Base-by-base conservation (phyloP, 2,797 vertebrate species). In the Spheniscus humboldti region DNA sequence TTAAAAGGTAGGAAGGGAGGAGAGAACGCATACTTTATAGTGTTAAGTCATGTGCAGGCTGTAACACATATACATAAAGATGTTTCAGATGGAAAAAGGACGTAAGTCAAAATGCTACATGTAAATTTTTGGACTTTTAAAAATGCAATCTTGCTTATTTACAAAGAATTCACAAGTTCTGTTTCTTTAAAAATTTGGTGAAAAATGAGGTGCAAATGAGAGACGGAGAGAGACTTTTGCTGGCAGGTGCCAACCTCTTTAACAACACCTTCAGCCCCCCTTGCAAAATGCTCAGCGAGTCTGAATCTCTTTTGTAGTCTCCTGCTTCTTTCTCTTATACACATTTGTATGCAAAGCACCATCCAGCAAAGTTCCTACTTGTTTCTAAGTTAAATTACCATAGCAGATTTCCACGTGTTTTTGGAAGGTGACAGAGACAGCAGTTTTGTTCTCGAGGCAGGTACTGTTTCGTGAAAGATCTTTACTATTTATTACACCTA, bases 401-500 rank as follows among this genome's bases (percentile, higher is more conserved):
- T 8, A 67, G 91, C 82, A 91, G 68, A 25, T 83, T 81, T 90
- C 91, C 59, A 10, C 2, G 16, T 85, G 87, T 20, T 85, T 73
- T 66, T 27, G 78, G 78, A 80, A 80, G 64, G 78, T 89, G 87
- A 22, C 52, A 52, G 67, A 85, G 63, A 18, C 71, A 89, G 71
- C 33, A 33, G 33, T 11, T 94, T 59, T 92, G 62, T 77, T 95
- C 76, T 90, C 1, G 5, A 91, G 64, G 94, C 90, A 83, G 91
- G 53, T 64, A 60, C 68, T 60, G 33, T 27, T 94, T 93, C 0
- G 0, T 83, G 79, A n/a, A 56, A 83, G 39, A 67, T 77, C 89
- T 94, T 87, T 47, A 19, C 77, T 92, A 79, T 95, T 92, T 95
- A 94, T 97, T 91, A 41, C 48, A 48, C 55, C 72, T 77, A 8